Evolutionary conservation across 2,797 vertebrate genomes (phyloP).

Genomic region (Clarias laeviceps): DNA sequence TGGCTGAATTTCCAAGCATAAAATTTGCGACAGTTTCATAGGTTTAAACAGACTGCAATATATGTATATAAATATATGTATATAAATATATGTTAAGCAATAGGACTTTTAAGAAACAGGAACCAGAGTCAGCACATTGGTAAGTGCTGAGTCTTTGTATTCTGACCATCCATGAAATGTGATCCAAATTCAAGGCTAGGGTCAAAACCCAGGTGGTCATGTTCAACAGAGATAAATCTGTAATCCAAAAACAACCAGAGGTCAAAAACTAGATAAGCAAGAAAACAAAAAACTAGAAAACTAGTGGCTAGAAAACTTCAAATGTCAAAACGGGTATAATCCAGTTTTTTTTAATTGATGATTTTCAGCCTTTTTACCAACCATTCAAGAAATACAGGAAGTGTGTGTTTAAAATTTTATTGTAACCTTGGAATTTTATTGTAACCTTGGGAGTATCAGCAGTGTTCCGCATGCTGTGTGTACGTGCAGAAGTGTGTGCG

Average conservation of each 20-base stretch:
- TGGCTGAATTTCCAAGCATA: not conserved
- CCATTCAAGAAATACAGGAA: not conserved
- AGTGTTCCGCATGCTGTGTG: not conserved
- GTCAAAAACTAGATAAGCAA: not conserved
- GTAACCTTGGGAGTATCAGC: not conserved
- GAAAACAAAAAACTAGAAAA: not conserved
- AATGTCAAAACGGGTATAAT: not conserved
- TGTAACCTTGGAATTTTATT: not conserved
- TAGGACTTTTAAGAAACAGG: not conserved
- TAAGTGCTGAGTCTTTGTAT: not conserved
- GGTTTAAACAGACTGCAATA: not conserved
- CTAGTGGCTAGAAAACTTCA: not conserved
- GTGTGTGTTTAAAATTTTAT: not conserved
- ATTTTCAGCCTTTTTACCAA: not conserved
- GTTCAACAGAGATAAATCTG: not conserved
- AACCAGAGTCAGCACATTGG: not conserved
- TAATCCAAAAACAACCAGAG: not conserved
- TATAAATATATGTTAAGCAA: not conserved
- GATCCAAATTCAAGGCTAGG: not conserved
- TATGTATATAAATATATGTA: too few species aligned
- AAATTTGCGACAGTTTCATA: not conserved
- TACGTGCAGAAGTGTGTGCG: not conserved
- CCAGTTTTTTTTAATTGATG: not conserved
- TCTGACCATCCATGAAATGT: not conserved
- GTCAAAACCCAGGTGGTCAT: constrained; percentile 9